A percentile compares a stretch with the other conserved stretches of the same genome.
These are phyloP conservation scores for Drosophila flavopinicola DNA, from an alignment of 2,888 invertebrate genomes.

Conservation along the genomic window DNA sequence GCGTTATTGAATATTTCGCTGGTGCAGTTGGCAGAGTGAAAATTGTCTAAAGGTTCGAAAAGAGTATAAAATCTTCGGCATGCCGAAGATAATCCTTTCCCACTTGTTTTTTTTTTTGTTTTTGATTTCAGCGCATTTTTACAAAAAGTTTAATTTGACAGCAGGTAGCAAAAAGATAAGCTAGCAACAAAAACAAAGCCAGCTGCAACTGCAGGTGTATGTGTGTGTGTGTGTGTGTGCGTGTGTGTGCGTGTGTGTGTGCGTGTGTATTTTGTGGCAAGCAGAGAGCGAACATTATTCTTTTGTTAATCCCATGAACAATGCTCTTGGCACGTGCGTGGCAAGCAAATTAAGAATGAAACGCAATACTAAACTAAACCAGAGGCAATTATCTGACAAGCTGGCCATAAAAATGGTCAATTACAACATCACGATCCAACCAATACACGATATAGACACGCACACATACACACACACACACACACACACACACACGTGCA, in stretches of 20 bases:
- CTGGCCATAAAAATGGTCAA: conserved; percentile 68
- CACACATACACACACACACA: conserved; percentile 1
- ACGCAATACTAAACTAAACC: not conserved
- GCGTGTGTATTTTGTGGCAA: not conserved
- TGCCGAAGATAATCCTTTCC: no score
- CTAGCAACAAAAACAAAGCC: not conserved
- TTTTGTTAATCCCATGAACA: conserved; percentile 59
- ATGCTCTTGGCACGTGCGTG: conserved; percentile 63
- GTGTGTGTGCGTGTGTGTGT: not conserved
- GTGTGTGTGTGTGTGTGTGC: conserved; percentile 2
- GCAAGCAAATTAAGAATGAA: conserved; percentile 51
- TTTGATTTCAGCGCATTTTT: no score
- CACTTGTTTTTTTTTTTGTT: no score
- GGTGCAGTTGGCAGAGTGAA: no score
- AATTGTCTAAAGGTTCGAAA: no score
- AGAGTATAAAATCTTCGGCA: no score
- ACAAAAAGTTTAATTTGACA: not conserved
- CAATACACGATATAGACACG: conserved; percentile 32
- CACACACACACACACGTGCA: conserved; percentile 1
- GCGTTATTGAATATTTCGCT: no score
- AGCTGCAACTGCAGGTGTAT: conserved; percentile 5
- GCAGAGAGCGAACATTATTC: conserved; percentile 43
- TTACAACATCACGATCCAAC: conserved; percentile 55
- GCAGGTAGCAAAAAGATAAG: not conserved
- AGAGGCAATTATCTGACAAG: conserved; percentile 65